These are phyloP conservation scores for Drosophila kanekoi DNA, from an alignment of 2,888 invertebrate species.

Conservation along the genomic window DNA sequence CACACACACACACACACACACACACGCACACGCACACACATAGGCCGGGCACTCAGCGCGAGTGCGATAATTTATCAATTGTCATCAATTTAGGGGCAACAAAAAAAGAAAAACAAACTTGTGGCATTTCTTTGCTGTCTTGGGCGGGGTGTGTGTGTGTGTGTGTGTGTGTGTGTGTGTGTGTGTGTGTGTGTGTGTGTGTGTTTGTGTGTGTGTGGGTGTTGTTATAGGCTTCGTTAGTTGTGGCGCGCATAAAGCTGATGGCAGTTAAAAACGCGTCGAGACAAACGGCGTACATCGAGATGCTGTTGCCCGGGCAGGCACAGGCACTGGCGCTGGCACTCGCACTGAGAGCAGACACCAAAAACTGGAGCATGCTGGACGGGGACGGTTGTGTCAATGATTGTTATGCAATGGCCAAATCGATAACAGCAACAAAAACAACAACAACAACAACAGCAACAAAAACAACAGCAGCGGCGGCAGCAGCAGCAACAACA, in stretches of 20 bases:
- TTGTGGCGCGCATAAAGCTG: conserved; percentile 43
- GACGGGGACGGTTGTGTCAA: conserved; percentile 38
- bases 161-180: conserved; percentile 2
- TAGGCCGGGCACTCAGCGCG: conserved; percentile 34
- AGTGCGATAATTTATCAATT: conserved; percentile 82
- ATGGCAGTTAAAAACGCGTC: conserved; percentile 65
- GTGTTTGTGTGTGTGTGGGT: conserved; percentile 11
- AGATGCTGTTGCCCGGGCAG: conserved; percentile 34
- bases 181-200: conserved; percentile 3
- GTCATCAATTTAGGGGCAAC: conserved; percentile 77
- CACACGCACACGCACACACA: background rate
- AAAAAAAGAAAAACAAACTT: conserved; percentile 32
- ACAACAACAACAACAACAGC: conserved; percentile 19
- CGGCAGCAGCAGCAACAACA: conserved; percentile 19
- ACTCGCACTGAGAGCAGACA: conserved; percentile 11
- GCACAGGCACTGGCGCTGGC: conserved; percentile 26
- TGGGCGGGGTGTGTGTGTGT: conserved; percentile 15
- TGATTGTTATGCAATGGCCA: conserved; percentile 75
- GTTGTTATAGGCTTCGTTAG: conserved; percentile 58
- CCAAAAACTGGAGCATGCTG: conserved; percentile 42
- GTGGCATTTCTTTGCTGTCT: conserved; percentile 71
- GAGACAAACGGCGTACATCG: conserved; percentile 53
- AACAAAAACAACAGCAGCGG: conserved; percentile 3
- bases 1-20: background rate
- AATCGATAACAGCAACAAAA: conserved; percentile 63